Base-by-base conservation (phyloP, 2,888 invertebrate species). In the Hypsopygia costalis region DNA sequence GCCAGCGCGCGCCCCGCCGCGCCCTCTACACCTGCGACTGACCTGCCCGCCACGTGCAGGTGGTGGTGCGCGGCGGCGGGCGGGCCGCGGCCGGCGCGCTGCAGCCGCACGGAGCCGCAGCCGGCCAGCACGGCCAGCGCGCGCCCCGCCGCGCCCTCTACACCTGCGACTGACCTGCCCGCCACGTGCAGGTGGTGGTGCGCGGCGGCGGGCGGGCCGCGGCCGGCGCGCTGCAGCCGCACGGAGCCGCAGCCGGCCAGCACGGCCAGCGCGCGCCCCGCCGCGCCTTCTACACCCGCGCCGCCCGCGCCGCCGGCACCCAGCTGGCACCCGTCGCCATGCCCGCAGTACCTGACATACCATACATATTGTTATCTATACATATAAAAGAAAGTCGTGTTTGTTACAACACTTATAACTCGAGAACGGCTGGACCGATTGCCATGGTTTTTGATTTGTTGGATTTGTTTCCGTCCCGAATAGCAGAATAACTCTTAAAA, bases 331-430 rank as follows among this genome's bases (percentile, higher is more conserved):
- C 95, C 95, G 64, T 91, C 92, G 1, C 94, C 95, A 82, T 95
- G 95, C 0, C 95, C 95, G 69, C 92, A 92, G 70, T 94, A 95
- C 35, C 94, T 94, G 64, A 0, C n/a, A n/a, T n/a, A n/a, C n/a
- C n/a, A n/a, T n/a, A n/a, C n/a, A n/a, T n/a, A n/a, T n/a, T n/a
- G n/a, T n/a, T n/a, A n/a, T n/a, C n/a, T n/a, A n/a, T n/a, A n/a
- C n/a, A n/a, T n/a, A n/a, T n/a, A n/a, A n/a, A n/a, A n/a, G n/a
- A n/a, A n/a, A n/a, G n/a, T n/a, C n/a, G n/a, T n/a, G n/a, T n/a
- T n/a, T n/a, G n/a, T n/a, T n/a, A n/a, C n/a, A n/a, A n/a, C n/a
- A n/a, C n/a, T n/a, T n/a, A n/a, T n/a, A n/a, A n/a, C n/a, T n/a
- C n/a, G n/a, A n/a, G n/a, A n/a, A n/a, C n/a, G n/a, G n/a, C n/a